phyloP scores from a whole-genome alignment of 2,797 vertebrate genomes.

The Onychomys arenicola region DNA sequence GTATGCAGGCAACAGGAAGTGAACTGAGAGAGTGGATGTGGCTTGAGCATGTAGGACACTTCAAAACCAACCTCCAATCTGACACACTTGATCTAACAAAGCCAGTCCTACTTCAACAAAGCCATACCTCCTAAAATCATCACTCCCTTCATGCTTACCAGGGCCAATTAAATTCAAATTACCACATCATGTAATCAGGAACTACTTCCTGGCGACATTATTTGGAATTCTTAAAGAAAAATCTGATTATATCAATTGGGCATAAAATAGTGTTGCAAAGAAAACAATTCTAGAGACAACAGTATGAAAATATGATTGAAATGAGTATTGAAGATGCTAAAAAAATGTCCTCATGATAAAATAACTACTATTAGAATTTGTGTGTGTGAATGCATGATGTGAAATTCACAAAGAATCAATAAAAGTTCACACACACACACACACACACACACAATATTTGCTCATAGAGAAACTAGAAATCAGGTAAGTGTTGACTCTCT shows the following conservation, averaged over 20 bases:
- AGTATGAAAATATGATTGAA: neutral
- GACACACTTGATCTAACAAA: neutral
- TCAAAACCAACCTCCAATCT: neutral
- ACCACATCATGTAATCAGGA: neutral
- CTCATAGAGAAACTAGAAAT: neutral
- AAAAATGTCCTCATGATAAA: fast-evolving
- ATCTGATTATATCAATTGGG: neutral
- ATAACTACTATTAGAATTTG: neutral
- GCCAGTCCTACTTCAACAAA: neutral
- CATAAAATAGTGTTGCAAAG: neutral
- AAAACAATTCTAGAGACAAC: neutral
- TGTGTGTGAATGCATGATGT: neutral
- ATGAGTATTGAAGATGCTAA: fast-evolving
- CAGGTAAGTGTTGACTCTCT: neutral
- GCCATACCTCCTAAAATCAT: neutral
- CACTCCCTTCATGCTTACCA: neutral
- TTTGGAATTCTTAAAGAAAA: neutral
- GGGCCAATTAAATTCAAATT: neutral
- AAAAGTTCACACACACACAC: neutral
- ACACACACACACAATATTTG: neutral
- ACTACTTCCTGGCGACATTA: neutral
- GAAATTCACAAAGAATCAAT: neutral
- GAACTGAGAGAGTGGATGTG: neutral
- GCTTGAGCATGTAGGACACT: neutral
- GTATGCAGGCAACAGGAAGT: neutral